phyloP scores from a whole-genome alignment of 2,797 vertebrate genomes.

The Phalloptychus januarius region DNA sequence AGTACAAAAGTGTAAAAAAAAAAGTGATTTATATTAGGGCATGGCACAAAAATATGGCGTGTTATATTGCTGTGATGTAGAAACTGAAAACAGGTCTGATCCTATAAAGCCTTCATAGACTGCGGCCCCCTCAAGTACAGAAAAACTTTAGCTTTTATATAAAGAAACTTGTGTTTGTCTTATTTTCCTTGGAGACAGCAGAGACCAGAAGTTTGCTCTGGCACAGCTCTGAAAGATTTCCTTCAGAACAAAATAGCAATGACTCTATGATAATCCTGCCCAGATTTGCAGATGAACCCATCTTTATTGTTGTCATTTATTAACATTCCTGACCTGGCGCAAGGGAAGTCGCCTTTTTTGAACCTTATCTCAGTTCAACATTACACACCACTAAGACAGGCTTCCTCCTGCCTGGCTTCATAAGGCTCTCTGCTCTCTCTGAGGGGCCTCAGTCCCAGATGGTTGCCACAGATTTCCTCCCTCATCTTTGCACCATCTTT shows the following conservation, averaged over 20 bases:
- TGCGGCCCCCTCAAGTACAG: not conserved
- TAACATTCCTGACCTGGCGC: not conserved
- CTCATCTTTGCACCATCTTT: not conserved
- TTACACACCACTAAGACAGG: not conserved
- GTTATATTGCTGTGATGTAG: not conserved
- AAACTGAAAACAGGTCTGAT: not conserved
- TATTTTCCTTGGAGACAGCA: not conserved
- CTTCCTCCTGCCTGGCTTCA: not conserved
- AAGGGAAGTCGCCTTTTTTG: too few relatives aligned
- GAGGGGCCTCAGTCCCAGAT: not conserved
- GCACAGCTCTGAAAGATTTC: not conserved
- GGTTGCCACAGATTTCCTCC: not conserved
- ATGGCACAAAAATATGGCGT: not conserved
- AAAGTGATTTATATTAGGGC: not conserved
- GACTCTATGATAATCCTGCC: not conserved
- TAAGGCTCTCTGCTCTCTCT: not conserved
- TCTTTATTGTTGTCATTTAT: not conserved
- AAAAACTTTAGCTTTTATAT: not conserved
- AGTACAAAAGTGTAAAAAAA: too few relatives aligned
- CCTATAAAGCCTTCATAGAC: not conserved
- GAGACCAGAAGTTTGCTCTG: not conserved
- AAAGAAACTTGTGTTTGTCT: not conserved
- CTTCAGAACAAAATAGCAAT: not conserved
- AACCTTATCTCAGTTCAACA: not conserved
- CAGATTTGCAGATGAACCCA: not conserved